Percentiles rank a stretch among this genome's conserved stretches.
Conservation (phyloP, 2,888 invertebrate species). For the Trichacis sp. region DNA sequence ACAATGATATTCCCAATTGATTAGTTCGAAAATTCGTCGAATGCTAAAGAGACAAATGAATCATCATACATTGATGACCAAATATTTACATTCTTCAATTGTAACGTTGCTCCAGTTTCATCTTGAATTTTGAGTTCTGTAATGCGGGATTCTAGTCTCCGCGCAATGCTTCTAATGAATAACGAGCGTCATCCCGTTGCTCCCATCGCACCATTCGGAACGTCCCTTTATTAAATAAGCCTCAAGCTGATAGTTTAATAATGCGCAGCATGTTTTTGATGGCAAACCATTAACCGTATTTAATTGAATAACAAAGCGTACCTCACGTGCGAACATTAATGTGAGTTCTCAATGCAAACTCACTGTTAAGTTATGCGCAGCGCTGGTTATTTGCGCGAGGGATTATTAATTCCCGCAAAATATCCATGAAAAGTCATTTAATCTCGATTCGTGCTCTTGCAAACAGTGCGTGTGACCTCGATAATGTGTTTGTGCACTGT, state of each 20-base stretch:
- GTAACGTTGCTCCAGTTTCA: too few relatives aligned
- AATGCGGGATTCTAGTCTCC: too few relatives aligned
- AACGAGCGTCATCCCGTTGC: too few relatives aligned
- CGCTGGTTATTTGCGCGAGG: conserved; percentile 20
- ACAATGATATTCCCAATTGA: too few relatives aligned
- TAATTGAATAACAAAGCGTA: neutral
- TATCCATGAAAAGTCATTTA: conserved; percentile 30
- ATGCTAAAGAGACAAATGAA: too few relatives aligned
- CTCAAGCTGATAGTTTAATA: neutral
- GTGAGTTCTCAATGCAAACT: neutral
- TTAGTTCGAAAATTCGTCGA: too few relatives aligned
- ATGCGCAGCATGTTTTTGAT: neutral
- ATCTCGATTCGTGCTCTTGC: conserved; percentile 16
- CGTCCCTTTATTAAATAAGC: neutral
- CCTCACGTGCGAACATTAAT: neutral
- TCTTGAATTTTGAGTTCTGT: too few relatives aligned
- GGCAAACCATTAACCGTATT: neutral
- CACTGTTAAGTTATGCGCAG: conserved; percentile 2
- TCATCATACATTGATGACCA: too few relatives aligned
- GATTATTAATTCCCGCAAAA: conserved; percentile 36
- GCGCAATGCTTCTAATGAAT: too few relatives aligned
- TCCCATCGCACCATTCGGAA: neutral
- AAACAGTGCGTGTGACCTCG: conserved; percentile 28
- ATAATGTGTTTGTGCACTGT: conserved; percentile 35
- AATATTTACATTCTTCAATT: too few relatives aligned